Conservation (phyloP, 1,140 invertebrate species). For the Octopus bimaculoides region DNA sequence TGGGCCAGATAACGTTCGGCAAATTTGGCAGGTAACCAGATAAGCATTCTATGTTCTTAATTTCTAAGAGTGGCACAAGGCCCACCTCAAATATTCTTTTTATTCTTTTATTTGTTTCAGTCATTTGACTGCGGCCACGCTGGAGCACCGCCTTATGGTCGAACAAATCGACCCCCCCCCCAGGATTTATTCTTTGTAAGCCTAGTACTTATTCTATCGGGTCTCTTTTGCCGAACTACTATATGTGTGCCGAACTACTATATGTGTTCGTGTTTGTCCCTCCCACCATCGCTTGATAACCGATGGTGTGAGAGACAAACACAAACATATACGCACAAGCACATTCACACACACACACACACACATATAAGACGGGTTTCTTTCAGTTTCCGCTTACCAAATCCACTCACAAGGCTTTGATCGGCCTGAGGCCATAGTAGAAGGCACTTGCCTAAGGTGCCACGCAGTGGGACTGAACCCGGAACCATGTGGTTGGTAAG, state of each 20-base stretch:
- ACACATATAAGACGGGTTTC: background rate
- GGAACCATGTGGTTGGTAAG: no score
- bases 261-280: no score
- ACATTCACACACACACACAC: background rate
- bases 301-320: background rate
- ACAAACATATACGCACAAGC: background rate
- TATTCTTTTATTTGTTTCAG: conserved; percentile 6
- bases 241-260: no score
- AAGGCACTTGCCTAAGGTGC: no score
- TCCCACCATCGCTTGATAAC: background rate
- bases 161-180: no score
- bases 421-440: no score
- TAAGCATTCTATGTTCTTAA: background rate
- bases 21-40: conserved; percentile 62
- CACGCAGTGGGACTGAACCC: no score
- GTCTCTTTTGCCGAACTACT: no score
- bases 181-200: no score
- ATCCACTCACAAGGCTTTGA: no score
- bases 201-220: no score
- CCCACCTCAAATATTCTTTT: background rate
- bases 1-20: conserved; percentile 65
- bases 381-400: background rate
- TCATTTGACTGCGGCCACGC: background rate
- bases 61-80: background rate
- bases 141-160: no score